These are phyloP conservation scores for Lagodon rhomboides DNA, from an alignment of 2,797 vertebrate species.

Conservation along the genomic window DNA sequence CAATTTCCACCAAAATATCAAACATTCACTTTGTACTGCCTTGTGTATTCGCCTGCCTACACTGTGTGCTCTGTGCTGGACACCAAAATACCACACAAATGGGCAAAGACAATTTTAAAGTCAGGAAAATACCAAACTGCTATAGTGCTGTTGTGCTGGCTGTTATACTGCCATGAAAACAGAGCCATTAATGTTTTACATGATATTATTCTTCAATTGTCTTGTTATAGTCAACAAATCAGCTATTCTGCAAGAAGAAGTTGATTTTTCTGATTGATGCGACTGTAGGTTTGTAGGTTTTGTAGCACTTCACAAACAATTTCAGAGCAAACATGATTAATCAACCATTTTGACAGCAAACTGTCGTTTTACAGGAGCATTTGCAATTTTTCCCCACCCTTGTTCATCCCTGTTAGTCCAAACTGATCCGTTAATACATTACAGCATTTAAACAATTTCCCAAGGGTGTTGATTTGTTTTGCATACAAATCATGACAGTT, in stretches of 20 bases:
- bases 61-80: background rate
- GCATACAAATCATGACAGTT: background rate
- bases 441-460: conserved; percentile 21
- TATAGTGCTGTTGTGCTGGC: background rate
- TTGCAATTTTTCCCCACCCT: background rate
- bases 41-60: background rate
- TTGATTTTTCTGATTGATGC: background rate
- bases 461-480: background rate
- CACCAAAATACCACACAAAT: background rate
- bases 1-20: background rate
- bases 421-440: conserved; percentile 10
- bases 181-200: background rate
- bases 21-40: background rate
- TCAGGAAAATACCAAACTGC: background rate
- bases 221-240: background rate
- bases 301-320: background rate
- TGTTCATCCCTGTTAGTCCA: background rate
- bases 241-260: background rate
- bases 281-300: background rate
- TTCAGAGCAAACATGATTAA: conserved; percentile 1
- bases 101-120: background rate
- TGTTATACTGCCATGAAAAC: background rate
- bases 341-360: conserved; percentile 42
- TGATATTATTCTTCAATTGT: background rate
- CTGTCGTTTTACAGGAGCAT: conserved; percentile 16